Evolutionary conservation across 1,140 invertebrate genomes (phyloP), one percentile per base, ranked within the genome.

Genomic region (Melitaea cinxia): DNA sequence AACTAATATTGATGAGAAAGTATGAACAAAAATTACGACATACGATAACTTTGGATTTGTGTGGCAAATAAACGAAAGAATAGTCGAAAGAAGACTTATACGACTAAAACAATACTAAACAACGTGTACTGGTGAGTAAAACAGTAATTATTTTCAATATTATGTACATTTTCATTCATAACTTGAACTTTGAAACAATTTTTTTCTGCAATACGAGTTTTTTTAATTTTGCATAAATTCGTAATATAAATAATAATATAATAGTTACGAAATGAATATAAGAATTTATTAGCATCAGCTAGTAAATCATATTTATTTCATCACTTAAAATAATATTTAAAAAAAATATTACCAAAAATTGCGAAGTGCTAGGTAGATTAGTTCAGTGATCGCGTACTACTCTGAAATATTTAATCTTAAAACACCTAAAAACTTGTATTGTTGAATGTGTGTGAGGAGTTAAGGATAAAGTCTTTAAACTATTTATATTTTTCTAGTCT

Each of bases 11-110:
- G 35, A 57, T n/a, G 53, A 21, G 26, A 45, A 45, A 57, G 15
- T 55, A 54, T 62, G 37, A 62, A 26, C 33, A 45, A 45, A 24
- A 42, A 54, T 33, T 62, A 30, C 37, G 33, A 30, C 45, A 47
- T 42, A 17, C 37, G 37, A 42, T 42, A 42, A 42, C 14, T 42
- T 42, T 42, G 7, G 37, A 17, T 17, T 15, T 5, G 37, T 9
- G 35, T 37, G 35, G 14, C 0, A 42, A 42, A 42, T 42, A 42
- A 42, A 42, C 37, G n/a, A n/a, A n/a, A n/a, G n/a, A 33, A 42
- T 17, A 17, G 37, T 4, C 37, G 37, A 42, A 42, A 42, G 17
- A 5, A 17, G 37, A 14, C 14, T 15, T 15, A 39, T 15, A 14
- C 37, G 14, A 17, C 37, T 5, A 6, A 42, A 17, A 42, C 5